phyloP scores from a whole-genome alignment of 2,113 vertebrate species.

The Colinus virginianus region DNA sequence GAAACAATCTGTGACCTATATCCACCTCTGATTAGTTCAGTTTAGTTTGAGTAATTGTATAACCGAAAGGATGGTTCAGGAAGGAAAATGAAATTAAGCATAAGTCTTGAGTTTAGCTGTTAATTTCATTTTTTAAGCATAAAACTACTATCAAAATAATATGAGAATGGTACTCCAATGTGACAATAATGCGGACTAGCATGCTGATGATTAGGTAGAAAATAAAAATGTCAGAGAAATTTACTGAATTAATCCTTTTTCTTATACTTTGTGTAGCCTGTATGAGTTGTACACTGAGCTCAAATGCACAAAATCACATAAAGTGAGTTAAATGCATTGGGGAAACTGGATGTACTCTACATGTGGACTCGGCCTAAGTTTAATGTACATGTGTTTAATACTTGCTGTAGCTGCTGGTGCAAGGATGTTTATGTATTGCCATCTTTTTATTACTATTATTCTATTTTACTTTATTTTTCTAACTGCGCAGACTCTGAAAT shows the following conservation, averaged over 20 bases:
- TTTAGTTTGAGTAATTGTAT: constrained; percentile 55
- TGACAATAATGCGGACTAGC: constrained; percentile 35
- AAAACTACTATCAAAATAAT: constrained; percentile 68
- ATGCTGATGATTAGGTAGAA: constrained; percentile 29
- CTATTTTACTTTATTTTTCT: background rate
- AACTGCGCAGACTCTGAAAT: background rate
- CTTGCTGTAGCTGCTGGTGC: background rate
- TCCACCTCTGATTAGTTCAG: constrained; percentile 53
- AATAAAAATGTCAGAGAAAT: background rate
- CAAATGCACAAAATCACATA: background rate
- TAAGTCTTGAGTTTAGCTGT: constrained; percentile 69
- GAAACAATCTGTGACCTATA: constrained; percentile 50
- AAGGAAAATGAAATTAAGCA: constrained; percentile 69
- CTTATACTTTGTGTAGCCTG: constrained; percentile 3
- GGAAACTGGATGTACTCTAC: background rate
- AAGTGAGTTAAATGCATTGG: constrained; percentile 6
- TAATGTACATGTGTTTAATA: background rate
- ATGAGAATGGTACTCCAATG: constrained; percentile 28
- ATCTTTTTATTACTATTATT: background rate
- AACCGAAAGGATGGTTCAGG: constrained; percentile 40
- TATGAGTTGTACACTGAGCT: constrained; percentile 38
- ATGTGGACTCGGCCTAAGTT: background rate
- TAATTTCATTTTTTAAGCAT: constrained; percentile 75
- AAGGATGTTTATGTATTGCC: background rate
- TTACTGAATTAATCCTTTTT: constrained; percentile 34